These are phyloP conservation scores for Pogoniulus pusillus DNA, from an alignment of 2,797 vertebrate species.

Conservation along the genomic window DNA sequence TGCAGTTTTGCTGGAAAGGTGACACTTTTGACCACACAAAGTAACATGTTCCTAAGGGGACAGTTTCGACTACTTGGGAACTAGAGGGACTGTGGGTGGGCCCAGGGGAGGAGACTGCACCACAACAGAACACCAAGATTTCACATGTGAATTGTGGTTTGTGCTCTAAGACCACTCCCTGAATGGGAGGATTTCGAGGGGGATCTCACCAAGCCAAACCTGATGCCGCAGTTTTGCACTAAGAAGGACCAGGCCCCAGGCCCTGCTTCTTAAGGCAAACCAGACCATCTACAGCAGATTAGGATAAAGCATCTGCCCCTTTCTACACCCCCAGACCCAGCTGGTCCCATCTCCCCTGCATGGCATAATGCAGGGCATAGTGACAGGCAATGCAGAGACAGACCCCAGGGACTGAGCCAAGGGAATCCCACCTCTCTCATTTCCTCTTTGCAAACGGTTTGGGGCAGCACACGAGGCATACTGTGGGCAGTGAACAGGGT, in stretches of 20 bases:
- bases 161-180: neutral
- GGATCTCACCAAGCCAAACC: neutral
- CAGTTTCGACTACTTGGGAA: neutral
- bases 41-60: neutral
- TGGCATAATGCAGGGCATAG: neutral
- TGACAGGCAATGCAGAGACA: rapidly evolving
- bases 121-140: neutral
- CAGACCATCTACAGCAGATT: neutral
- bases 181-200: neutral
- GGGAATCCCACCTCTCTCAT: neutral
- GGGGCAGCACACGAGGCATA: neutral
- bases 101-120: neutral
- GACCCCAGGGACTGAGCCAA: neutral
- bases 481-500: neutral
- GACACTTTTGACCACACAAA: neutral
- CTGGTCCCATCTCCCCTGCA: neutral
- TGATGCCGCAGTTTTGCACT: neutral
- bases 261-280: neutral
- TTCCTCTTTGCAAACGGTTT: neutral
- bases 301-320: neutral
- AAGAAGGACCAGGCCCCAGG: neutral
- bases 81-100: neutral
- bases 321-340: neutral
- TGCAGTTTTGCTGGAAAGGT: neutral
- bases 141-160: rapidly evolving